A percentile compares a stretch with the other conserved stretches of the same genome.
These are phyloP conservation scores for Torymus aiolomorphi DNA, from an alignment of 2,888 invertebrate species.

Conservation along the genomic window DNA sequence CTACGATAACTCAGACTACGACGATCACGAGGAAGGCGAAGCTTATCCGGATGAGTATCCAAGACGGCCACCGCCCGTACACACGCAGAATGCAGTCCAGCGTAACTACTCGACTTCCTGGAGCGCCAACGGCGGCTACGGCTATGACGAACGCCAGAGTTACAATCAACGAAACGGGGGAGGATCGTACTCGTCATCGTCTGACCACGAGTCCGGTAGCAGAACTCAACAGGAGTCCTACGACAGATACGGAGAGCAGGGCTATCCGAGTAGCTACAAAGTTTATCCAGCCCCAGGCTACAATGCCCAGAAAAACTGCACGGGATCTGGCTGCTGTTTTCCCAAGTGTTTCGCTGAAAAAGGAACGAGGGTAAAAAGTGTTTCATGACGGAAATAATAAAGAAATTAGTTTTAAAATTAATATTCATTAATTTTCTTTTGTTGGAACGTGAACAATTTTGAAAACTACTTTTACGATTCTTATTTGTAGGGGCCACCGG, in stretches of 20 bases:
- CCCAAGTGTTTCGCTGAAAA: conserved; percentile 94
- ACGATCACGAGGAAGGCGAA: not conserved
- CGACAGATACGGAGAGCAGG: conserved; percentile 57
- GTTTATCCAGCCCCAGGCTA: conserved; percentile 75
- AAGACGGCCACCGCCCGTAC: not conserved
- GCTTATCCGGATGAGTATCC: conserved; percentile 27
- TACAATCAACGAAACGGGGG: conserved; percentile 52
- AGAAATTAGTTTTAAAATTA: too few species aligned
- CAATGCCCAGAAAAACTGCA: conserved; percentile 78
- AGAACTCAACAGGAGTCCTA: conserved; percentile 36
- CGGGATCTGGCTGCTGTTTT: conserved; percentile 82
- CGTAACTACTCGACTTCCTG: conserved; percentile 7
- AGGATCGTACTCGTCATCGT: not conserved
- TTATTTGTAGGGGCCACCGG: conserved; percentile 82
- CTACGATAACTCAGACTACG: not conserved
- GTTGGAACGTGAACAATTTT: too few species aligned
- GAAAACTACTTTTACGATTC: too few species aligned
- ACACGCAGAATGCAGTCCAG: conserved; percentile 21
- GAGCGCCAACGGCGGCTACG: conserved; percentile 29
- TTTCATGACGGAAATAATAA: not conserved
- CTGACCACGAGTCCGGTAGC: not conserved
- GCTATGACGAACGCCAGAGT: conserved; percentile 55
- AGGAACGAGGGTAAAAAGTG: conserved; percentile 82
- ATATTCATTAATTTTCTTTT: too few species aligned
- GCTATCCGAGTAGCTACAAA: conserved; percentile 76